Evolutionary conservation across 2,888 invertebrate genomes (phyloP).

Genomic region (Lithosia quadra): DNA sequence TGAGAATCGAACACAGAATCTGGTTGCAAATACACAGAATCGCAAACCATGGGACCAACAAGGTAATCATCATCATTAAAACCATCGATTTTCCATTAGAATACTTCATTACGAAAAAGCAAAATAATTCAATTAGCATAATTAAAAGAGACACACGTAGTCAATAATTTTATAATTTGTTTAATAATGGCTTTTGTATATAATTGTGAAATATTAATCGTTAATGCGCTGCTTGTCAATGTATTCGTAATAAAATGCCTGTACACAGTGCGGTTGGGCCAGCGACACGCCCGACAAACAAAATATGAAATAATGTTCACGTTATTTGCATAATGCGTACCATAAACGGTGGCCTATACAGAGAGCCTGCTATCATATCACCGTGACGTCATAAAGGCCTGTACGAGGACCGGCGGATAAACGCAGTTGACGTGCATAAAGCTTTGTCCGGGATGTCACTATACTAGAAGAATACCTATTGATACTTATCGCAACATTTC

Average conservation of each 20-base stretch:
- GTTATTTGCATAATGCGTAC: slow-evolving; percentile 68
- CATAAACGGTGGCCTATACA: slow-evolving; percentile 61
- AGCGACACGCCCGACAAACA: slow-evolving; percentile 63
- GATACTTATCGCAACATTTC: slow-evolving; percentile 47
- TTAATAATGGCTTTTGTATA: slow-evolving; percentile 61
- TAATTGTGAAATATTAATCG: slow-evolving; percentile 70
- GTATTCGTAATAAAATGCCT: slow-evolving; percentile 70
- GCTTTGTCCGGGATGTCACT: slow-evolving; percentile 52
- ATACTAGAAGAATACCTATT: slow-evolving; percentile 49
- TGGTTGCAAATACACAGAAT: background rate
- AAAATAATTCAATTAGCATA: slow-evolving; percentile 50
- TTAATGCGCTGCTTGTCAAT: slow-evolving; percentile 73
- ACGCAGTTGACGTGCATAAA: slow-evolving; percentile 53
- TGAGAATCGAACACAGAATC: background rate
- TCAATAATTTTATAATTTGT: slow-evolving; percentile 57
- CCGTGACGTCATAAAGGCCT: slow-evolving; percentile 55
- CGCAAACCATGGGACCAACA: background rate
- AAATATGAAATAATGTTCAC: slow-evolving; percentile 67
- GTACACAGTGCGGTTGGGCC: slow-evolving; percentile 55
- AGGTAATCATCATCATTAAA: background rate
- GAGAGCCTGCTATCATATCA: slow-evolving; percentile 61
- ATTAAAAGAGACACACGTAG: slow-evolving; percentile 43
- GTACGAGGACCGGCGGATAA: slow-evolving; percentile 45
- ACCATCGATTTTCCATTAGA: background rate
- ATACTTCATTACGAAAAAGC: background rate